Evolutionary conservation across 1,140 invertebrate species (phyloP).

Genomic region (Diabrotica virgifera): DNA sequence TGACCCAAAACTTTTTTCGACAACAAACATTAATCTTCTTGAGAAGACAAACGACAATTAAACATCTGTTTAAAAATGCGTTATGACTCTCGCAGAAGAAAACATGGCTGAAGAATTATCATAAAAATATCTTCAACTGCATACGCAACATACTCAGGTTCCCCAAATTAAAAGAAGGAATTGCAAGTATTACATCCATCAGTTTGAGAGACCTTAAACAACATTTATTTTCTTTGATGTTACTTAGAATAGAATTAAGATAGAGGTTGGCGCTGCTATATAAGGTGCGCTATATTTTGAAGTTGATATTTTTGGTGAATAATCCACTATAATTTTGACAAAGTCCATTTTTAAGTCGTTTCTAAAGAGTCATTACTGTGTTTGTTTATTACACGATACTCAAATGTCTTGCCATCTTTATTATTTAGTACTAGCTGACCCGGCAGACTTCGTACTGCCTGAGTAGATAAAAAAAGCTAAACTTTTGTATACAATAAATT

Average conservation of each 20-base stretch:
- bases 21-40: background rate
- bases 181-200: background rate
- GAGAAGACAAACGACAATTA: background rate
- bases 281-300: no score
- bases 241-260: background rate
- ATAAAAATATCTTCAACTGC: conserved; percentile 3
- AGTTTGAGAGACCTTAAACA: background rate
- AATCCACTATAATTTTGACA: no score
- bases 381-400: no score
- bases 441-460: no score
- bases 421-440: no score
- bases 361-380: no score
- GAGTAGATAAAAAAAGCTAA: no score
- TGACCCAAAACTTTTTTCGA: no score
- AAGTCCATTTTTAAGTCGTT: no score
- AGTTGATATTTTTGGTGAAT: no score
- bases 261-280: background rate
- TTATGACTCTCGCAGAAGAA: background rate
- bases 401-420: no score
- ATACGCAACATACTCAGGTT: conserved; percentile 2
- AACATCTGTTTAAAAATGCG: background rate
- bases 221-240: background rate
- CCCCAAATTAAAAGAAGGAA: conserved; percentile 2
- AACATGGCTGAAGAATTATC: background rate
- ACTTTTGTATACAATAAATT: no score